Evolutionary conservation across 2,113 vertebrate species (phyloP).

Genomic region (Peromyscus leucopus): DNA sequence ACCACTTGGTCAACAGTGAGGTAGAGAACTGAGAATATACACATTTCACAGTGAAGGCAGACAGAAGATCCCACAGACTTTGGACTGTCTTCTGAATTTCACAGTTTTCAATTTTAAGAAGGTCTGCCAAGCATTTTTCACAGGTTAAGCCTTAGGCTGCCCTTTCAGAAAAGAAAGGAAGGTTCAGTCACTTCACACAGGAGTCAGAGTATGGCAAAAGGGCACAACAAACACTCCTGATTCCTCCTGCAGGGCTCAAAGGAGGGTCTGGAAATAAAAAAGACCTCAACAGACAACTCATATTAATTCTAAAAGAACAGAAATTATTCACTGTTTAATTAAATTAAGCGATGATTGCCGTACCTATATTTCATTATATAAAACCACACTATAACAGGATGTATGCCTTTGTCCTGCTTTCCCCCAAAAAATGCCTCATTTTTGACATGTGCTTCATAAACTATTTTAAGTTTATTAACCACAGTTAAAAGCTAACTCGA

Average conservation of each 20-base stretch:
- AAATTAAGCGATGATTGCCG: background rate
- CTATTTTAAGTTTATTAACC: background rate
- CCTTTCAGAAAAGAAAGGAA: constrained; percentile 38
- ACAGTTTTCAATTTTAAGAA: constrained; percentile 7
- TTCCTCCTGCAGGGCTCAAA: background rate
- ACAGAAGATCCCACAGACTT: background rate
- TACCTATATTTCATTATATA: background rate
- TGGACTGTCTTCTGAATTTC: background rate
- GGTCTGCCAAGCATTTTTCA: background rate
- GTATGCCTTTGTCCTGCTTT: background rate
- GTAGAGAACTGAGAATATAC: background rate
- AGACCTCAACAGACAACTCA: background rate
- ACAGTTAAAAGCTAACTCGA: background rate
- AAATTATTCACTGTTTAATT: background rate
- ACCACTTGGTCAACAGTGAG: background rate
- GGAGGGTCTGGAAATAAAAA: background rate
- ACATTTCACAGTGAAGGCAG: background rate
- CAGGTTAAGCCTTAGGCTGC: background rate
- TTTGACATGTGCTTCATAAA: constrained; percentile 16
- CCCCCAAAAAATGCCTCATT: background rate
- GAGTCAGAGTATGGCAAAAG: background rate
- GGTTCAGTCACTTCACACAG: background rate
- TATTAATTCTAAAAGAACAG: constrained; percentile 9
- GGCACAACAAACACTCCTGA: background rate
- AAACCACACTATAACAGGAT: background rate